Percentiles rank a stretch among this genome's conserved stretches.
phyloP scores from a whole-genome alignment of 2,797 vertebrate species.

The Acanthiza pusilla region DNA sequence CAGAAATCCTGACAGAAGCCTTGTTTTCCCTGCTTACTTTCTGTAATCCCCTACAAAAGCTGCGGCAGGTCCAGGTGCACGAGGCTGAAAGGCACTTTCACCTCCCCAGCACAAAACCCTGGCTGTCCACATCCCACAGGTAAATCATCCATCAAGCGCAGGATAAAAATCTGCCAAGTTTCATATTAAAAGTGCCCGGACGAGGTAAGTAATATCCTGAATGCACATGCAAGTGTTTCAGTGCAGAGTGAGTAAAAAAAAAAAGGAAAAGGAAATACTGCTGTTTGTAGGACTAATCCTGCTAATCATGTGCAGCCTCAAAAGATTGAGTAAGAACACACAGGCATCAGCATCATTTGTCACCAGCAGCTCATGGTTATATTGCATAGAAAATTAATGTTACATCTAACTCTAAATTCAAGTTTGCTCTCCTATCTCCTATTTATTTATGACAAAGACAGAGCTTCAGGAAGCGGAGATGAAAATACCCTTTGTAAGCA shows the following conservation, averaged over 20 bases:
- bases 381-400: neutral
- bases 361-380: neutral
- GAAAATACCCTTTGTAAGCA: neutral
- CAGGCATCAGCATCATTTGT: neutral
- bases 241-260: neutral
- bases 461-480: neutral
- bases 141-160: neutral
- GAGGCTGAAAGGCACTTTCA: neutral
- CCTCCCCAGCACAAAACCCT: neutral
- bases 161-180: neutral
- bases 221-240: neutral
- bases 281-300: neutral
- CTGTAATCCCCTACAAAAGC: neutral
- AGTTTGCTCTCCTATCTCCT: neutral
- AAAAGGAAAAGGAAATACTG: neutral
- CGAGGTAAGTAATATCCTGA: conserved; percentile 5
- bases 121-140: neutral
- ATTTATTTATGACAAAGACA: neutral
- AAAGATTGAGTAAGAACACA: neutral
- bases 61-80: neutral
- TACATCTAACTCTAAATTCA: neutral
- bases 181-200: neutral
- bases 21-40: neutral
- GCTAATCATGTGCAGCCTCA: neutral
- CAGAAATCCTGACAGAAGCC: neutral